Conservation (phyloP, 2,113 vertebrate species). For the Nesoenas mayeri region DNA sequence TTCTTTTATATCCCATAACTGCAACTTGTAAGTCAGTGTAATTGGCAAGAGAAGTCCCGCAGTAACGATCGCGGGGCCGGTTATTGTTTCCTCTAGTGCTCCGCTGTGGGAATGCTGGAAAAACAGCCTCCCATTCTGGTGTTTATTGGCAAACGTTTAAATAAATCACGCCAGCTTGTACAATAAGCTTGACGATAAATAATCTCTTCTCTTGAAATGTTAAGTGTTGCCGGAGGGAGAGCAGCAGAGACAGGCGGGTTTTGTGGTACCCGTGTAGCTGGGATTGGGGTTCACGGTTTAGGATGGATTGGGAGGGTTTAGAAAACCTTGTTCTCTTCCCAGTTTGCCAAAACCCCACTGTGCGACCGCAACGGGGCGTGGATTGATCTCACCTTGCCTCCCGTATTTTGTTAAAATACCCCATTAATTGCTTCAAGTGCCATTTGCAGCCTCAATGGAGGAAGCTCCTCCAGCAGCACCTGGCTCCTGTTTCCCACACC, state of each 20-base stretch:
- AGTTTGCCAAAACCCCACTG: neutral
- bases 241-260: neutral
- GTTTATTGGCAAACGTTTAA: conserved; percentile 35
- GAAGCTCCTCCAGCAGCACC: neutral
- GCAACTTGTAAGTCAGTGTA: conserved; percentile 63
- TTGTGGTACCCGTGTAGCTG: neutral
- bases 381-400: neutral
- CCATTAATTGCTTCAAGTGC: neutral
- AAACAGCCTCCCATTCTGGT: conserved; percentile 29
- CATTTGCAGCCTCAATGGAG: neutral
- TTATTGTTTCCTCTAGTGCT: conserved; percentile 61
- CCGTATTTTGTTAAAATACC: neutral
- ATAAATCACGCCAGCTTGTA: conserved; percentile 56
- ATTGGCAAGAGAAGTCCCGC: conserved; percentile 65
- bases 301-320: neutral
- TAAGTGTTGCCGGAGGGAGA: neutral
- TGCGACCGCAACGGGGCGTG: accelerated
- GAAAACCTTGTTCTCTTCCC: neutral
- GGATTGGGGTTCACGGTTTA: neutral
- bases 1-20: conserved; percentile 61
- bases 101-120: conserved; percentile 45
- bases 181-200: neutral
- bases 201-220: neutral
- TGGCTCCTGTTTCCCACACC: neutral
- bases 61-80: conserved; percentile 26